Base-by-base conservation (phyloP, 2,888 invertebrate genomes). In the Gymnoscelis rufifasciata region DNA sequence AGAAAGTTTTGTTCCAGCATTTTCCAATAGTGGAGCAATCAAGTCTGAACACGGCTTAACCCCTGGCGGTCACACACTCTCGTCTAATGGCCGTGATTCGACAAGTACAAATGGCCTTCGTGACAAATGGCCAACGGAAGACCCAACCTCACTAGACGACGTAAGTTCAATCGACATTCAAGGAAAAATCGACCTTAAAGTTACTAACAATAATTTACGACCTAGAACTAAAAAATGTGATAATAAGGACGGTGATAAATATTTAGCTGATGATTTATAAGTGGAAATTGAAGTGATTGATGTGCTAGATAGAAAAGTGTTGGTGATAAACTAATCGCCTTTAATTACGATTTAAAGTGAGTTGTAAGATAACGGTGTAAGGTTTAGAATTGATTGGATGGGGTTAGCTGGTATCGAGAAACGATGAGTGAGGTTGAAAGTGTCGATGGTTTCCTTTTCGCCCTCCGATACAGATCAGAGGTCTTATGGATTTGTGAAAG, bases 1-100 rank as follows among this genome's bases (percentile, higher is more conserved):
- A 13, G 38, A 14, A 54, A 57, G 40, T 40, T 49, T 43, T 8
- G n/a, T 14, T 40, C 57, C 71, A 71, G 56, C 77, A 79, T 74
- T 56, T 63, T 54, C 56, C 49, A 62, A 58, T 54, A 52, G 61
- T 60, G 60, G 61, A 58, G 74, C 72, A 66, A 67, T 77, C 53
- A 57, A 74, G 69, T 84, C 64, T 64, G 79, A 64, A 78, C 80
- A 67, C 56, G 71, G 66, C 68, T 70, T 75, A 75, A 78, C 78
- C 83, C 81, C 79, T 71, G 76, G 80, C 82, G 87, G 87, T 87
- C 83, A 83, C 84, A 83, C 86, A 84, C 86, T 83, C 83, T 72
- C 77, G 71, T 84, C 84, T 88, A 88, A 88, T 88, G 88, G 87
- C 81, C 78, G 86, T 86, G 88, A 88, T 88, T 88, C 88, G 88